phyloP scores from a whole-genome alignment of 2,113 vertebrate genomes.

The human (Homo sapiens) region DNA sequence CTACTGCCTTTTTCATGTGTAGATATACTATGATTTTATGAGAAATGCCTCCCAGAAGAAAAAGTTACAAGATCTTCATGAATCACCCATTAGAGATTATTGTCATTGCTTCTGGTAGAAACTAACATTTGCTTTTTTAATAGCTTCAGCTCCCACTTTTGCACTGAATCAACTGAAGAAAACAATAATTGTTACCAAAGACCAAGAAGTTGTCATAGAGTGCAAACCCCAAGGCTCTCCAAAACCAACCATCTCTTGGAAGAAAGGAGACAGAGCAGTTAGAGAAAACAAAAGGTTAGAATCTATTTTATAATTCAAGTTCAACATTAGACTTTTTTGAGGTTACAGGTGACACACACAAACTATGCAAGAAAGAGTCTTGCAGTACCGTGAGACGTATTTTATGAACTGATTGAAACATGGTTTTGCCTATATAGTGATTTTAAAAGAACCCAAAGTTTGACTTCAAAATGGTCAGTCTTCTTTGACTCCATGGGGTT shows the following conservation, averaged over 20 bases:
- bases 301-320: constrained; percentile 60
- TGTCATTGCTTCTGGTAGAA: constrained; percentile 17
- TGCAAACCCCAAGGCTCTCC: constrained; percentile 95
- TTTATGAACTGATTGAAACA: background rate
- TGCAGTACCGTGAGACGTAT: constrained; percentile 39
- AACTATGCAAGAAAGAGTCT: background rate
- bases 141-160: constrained; percentile 94
- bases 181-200: constrained; percentile 91
- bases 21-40: background rate
- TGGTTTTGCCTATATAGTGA: background rate
- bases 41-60: background rate
- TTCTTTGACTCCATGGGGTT: background rate
- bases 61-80: background rate
- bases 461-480: background rate
- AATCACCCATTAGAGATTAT: background rate
- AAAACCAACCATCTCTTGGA: constrained; percentile 94
- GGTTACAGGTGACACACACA: background rate
- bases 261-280: constrained; percentile 89
- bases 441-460: background rate
- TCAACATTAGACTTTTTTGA: constrained; percentile 14
- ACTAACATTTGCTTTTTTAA: constrained; percentile 59
- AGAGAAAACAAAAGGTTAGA: constrained; percentile 93
- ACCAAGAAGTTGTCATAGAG: constrained; percentile 90
- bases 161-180: constrained; percentile 87
- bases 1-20: background rate